phyloP scores from a whole-genome alignment of 2,113 vertebrate species.

The Epinephelus moara region DNA sequence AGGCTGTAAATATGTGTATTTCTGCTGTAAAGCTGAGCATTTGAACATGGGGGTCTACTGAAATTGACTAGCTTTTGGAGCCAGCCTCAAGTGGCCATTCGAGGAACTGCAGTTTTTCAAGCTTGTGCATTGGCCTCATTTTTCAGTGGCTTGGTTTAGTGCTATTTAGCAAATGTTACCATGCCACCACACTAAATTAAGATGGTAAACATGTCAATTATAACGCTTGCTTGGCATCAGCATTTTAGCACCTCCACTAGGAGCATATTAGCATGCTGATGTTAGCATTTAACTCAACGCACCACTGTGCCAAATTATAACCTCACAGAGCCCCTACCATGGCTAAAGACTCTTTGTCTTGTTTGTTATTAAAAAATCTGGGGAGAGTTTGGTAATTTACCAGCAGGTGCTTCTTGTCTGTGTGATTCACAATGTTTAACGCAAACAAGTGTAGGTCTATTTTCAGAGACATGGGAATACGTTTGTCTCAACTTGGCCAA shows the following conservation, averaged over 20 bases:
- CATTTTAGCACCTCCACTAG: neutral
- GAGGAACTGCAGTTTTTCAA: no score
- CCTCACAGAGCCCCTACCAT: neutral
- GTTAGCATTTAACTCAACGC: slow-evolving; percentile 4
- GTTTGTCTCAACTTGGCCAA: neutral
- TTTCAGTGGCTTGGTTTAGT: no score
- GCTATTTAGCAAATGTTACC: neutral
- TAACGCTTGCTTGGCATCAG: neutral
- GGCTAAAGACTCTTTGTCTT: neutral
- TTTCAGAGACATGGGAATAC: slow-evolving; percentile 3
- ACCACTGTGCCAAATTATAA: neutral
- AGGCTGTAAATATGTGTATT: no score
- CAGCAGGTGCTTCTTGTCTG: slow-evolving; percentile 38
- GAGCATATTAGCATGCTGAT: neutral
- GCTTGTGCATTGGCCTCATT: no score
- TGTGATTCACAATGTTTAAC: slow-evolving; percentile 9
- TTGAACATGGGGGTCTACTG: no score
- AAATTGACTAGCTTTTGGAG: no score
- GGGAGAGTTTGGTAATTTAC: slow-evolving; percentile 4
- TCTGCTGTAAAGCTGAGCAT: no score
- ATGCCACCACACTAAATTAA: neutral
- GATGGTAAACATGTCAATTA: neutral
- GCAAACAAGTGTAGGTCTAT: neutral
- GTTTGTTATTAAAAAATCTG: neutral
- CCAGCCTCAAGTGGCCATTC: no score